A percentile compares a stretch with the other conserved stretches of the same genome.
Conservation (phyloP, 2,113 vertebrate genomes). For the Globicephala melas region DNA sequence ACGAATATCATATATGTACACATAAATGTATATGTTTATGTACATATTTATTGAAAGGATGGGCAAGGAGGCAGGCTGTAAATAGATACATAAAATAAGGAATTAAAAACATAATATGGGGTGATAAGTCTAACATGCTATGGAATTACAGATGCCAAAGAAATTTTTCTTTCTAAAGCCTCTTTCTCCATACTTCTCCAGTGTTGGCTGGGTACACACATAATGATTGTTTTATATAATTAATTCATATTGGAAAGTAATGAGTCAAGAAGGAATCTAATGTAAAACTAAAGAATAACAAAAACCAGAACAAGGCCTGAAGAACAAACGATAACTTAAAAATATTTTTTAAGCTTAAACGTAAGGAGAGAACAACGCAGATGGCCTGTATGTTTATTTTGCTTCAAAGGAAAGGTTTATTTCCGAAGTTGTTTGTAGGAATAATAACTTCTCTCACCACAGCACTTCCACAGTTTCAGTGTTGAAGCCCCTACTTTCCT, state of each 20-base stretch:
- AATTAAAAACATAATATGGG: neutral
- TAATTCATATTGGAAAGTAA: neutral
- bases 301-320: neutral
- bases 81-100: neutral
- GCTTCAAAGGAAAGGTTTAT: neutral
- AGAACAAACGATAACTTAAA: neutral
- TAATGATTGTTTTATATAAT: neutral
- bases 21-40: neutral
- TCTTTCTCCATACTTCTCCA: neutral
- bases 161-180: neutral
- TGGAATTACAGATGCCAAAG: neutral
- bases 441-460: neutral
- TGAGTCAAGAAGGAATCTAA: neutral
- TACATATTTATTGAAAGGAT: neutral
- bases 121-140: neutral
- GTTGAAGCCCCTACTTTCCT: neutral
- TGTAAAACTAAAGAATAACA: neutral
- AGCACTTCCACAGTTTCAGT: neutral
- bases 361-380: neutral
- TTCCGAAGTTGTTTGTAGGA: neutral
- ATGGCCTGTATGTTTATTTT: neutral
- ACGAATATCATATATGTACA: neutral
- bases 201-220: neutral
- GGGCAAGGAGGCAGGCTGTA: neutral
- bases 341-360: neutral